These are phyloP conservation scores for Sterna hirundo DNA, from an alignment of 2,113 vertebrate genomes.

Conservation along the genomic window DNA sequence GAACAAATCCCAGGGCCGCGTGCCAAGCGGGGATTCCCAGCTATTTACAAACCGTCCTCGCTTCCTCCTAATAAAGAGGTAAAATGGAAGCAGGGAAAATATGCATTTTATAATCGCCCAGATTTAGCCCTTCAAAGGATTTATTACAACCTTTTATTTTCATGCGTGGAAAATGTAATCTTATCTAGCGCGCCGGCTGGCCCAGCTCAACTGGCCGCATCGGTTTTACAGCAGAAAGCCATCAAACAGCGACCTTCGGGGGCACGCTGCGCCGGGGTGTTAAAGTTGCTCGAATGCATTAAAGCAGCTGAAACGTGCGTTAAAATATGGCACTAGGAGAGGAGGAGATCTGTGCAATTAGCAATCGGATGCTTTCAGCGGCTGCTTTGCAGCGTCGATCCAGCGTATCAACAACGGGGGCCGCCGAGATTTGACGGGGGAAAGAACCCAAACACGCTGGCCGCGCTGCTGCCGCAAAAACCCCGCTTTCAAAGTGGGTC, in stretches of 20 bases:
- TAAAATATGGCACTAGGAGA: background rate
- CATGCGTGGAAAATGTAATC: conserved; percentile 42
- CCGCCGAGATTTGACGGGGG: background rate
- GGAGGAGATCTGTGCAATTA: background rate
- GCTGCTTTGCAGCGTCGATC: background rate
- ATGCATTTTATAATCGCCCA: conserved; percentile 23
- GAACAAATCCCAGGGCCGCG: background rate
- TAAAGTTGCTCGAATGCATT: background rate
- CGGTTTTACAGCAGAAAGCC: background rate
- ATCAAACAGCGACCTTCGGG: background rate
- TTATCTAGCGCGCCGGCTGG: conserved; percentile 6
- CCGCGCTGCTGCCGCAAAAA: background rate
- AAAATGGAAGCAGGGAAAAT: background rate
- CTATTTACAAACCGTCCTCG: background rate
- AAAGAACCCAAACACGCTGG: background rate
- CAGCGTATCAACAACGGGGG: background rate
- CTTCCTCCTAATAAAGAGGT: conserved; percentile 22
- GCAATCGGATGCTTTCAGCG: background rate
- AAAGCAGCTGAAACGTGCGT: background rate
- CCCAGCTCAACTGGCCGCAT: background rate
- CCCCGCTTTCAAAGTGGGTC: background rate
- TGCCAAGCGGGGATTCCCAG: conserved; percentile 17
- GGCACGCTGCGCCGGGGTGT: background rate
- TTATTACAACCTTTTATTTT: conserved; percentile 62
- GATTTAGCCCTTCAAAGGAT: conserved; percentile 39